phyloP scores from a whole-genome alignment of 35 echinoderm and acorn worm species.

The Holothuria glaberrima region DNA sequence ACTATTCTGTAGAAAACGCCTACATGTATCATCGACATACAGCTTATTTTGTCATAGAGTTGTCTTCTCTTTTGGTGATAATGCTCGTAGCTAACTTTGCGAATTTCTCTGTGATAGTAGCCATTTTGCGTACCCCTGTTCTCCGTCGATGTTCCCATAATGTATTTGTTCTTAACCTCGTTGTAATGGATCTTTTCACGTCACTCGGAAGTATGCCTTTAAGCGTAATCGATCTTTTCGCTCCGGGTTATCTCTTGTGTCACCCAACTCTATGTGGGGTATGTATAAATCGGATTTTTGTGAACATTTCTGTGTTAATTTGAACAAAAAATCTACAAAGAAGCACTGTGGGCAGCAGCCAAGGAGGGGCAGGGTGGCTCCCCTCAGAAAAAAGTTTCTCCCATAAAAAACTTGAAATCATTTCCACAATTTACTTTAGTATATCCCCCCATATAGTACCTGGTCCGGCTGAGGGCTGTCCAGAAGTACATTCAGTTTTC shows the following conservation, averaged over 20 bases:
- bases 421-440: too few relatives aligned
- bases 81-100: not conserved
- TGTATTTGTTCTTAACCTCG: slow-evolving; percentile 22
- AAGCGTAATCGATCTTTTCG: not conserved
- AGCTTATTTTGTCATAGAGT: not conserved
- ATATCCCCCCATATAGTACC: too few relatives aligned
- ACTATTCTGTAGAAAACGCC: not conserved
- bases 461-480: too few relatives aligned
- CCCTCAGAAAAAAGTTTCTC: not conserved
- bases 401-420: not conserved
- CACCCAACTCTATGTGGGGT: slow-evolving; percentile 7
- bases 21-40: not conserved
- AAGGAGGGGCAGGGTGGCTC: too few relatives aligned
- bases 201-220: slow-evolving; percentile 38
- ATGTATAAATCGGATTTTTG: not conserved
- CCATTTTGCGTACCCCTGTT: not conserved
- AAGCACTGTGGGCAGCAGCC: too few relatives aligned
- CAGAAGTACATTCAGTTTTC: too few relatives aligned
- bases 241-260: slow-evolving; percentile 8
- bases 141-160: slow-evolving; percentile 8
- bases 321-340: not conserved
- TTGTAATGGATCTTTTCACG: not conserved
- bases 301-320: not conserved
- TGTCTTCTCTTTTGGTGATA: not conserved
- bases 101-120: not conserved